Evolutionary conservation across 2,888 invertebrate genomes (phyloP).

Genomic region (Meloe dianella): DNA sequence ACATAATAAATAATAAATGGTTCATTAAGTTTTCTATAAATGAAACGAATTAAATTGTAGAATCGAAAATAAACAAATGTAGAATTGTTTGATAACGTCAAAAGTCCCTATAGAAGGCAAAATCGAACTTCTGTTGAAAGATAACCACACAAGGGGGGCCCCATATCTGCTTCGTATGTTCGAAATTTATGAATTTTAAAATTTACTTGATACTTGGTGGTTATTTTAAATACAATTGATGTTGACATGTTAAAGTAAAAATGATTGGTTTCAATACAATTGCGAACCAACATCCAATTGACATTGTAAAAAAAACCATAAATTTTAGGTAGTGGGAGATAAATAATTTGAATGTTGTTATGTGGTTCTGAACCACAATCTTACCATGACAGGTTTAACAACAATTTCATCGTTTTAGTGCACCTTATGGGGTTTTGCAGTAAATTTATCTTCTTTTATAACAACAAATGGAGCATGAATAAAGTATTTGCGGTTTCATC

Average conservation of each 20-base stretch:
- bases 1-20: slow-evolving; percentile 6
- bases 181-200: too few relatives aligned
- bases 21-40: slow-evolving; percentile 7
- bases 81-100: slow-evolving; percentile 30
- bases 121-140: slow-evolving; percentile 20
- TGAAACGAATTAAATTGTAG: not conserved
- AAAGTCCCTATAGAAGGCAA: slow-evolving; percentile 26
- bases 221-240: not conserved
- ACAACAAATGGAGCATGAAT: slow-evolving; percentile 17
- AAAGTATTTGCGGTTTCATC: slow-evolving; percentile 14
- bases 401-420: slow-evolving; percentile 17
- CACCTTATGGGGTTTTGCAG: slow-evolving; percentile 17
- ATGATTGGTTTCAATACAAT: not conserved
- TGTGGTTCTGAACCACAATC: slow-evolving; percentile 17
- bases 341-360: slow-evolving; percentile 13
- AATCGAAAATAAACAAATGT: slow-evolving; percentile 17
- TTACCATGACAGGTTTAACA: slow-evolving; percentile 18
- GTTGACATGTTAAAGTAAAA: not conserved
- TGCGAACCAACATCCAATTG: not conserved
- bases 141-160: slow-evolving; percentile 19
- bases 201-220: not conserved
- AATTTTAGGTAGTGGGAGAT: slow-evolving; percentile 11
- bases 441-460: slow-evolving; percentile 17
- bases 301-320: not conserved
- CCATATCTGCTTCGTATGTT: not conserved